Conservation (phyloP, 2,888 invertebrate species). For the Syrphus vitripennis region DNA sequence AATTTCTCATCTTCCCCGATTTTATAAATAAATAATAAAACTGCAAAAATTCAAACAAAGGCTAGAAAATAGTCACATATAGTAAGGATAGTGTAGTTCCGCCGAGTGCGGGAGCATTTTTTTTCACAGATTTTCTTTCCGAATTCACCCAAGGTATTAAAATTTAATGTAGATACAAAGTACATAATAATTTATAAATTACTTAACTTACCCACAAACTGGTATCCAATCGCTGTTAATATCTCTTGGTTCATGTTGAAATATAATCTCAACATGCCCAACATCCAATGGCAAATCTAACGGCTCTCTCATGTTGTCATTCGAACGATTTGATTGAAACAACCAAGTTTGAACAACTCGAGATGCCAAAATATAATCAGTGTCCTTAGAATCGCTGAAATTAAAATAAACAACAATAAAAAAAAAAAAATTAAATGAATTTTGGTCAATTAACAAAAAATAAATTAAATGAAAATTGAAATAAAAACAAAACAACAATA, state of each 20-base stretch:
- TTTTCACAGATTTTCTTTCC: no score
- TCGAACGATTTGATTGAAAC: constrained; percentile 80
- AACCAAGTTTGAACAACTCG: constrained; percentile 81
- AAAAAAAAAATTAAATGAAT: neutral
- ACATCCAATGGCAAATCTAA: constrained; percentile 79
- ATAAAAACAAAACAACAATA: neutral
- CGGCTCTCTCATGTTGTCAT: constrained; percentile 79
- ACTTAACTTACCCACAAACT: constrained; percentile 79
- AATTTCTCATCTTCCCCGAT: no score
- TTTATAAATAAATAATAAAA: no score
- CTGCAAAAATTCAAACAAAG: no score
- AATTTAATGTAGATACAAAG: no score
- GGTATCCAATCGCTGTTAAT: constrained; percentile 79
- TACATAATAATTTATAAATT: no score
- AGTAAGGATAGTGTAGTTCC: no score
- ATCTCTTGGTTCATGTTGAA: constrained; percentile 79
- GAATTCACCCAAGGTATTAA: no score
- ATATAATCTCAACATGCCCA: constrained; percentile 81
- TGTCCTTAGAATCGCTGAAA: constrained; percentile 77
- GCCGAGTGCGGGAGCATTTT: no score
- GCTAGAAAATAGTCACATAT: no score
- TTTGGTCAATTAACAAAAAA: no score
- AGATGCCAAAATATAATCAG: constrained; percentile 80
- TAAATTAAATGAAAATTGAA: neutral
- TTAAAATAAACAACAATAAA: constrained; percentile 1